Evolutionary conservation across 2,113 vertebrate species (phyloP).

Genomic region (Heptranchias perlo): DNA sequence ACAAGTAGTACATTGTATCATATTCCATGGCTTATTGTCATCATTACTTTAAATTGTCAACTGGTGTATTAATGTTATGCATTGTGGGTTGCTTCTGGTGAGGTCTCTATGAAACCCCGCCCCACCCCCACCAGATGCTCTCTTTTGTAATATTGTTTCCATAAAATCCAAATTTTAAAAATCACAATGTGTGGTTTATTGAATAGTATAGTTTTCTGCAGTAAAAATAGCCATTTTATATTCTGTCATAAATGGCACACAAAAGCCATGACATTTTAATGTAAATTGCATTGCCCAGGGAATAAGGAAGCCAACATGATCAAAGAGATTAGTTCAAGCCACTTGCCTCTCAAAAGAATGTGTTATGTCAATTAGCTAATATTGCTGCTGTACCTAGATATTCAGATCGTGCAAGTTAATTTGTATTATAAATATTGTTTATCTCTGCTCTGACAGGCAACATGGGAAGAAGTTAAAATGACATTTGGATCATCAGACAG

Average conservation of each 20-base stretch:
- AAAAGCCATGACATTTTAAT: not conserved
- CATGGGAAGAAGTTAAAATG: not conserved
- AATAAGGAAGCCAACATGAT: not conserved
- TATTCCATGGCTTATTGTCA: not conserved
- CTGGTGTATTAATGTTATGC: not conserved
- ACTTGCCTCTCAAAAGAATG: not conserved
- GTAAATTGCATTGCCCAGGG: not conserved
- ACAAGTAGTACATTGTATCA: not conserved
- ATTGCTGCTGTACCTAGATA: not conserved
- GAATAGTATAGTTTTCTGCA: not conserved
- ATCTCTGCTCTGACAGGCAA: not conserved
- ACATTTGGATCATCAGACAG: not conserved
- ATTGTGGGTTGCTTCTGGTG: not conserved
- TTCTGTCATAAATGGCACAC: not conserved
- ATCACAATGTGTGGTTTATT: not conserved
- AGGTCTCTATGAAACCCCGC: not conserved
- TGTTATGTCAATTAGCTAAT: not conserved
- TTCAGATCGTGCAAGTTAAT: not conserved
- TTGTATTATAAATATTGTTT: not conserved
- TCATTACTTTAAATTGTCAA: not conserved
- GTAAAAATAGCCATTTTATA: not conserved
- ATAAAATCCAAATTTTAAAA: not conserved
- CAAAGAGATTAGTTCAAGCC: not conserved
- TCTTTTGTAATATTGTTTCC: not conserved
- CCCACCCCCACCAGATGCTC: no score